These are phyloP conservation scores for Benthosema pterotum DNA, from an alignment of 2,797 vertebrate species.

Conservation along the genomic window DNA sequence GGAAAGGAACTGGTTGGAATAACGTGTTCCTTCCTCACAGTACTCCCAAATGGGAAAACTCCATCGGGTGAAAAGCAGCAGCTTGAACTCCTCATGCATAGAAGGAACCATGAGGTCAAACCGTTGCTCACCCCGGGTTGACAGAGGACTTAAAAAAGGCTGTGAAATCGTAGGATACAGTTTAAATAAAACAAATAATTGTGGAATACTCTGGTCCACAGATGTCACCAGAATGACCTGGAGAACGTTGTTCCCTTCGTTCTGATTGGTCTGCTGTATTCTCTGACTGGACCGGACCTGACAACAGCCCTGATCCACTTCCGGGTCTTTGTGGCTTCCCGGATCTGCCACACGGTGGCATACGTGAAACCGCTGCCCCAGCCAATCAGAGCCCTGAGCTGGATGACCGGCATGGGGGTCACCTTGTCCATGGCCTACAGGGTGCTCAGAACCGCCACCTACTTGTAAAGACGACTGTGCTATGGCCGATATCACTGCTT, in stretches of 20 bases:
- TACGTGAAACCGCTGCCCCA: constrained; percentile 86
- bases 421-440: constrained; percentile 87
- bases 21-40: too few species aligned
- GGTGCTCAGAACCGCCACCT: constrained; percentile 66
- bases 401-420: constrained; percentile 62
- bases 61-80: too few species aligned
- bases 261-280: constrained; percentile 86
- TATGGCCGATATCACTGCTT: too few species aligned
- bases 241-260: constrained; percentile 91
- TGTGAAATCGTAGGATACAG: too few species aligned
- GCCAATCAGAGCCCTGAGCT: constrained; percentile 82
- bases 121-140: too few species aligned
- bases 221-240: constrained; percentile 91
- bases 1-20: too few species aligned
- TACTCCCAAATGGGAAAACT: too few species aligned
- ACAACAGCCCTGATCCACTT: constrained; percentile 86
- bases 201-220: constrained; percentile 44
- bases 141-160: too few species aligned
- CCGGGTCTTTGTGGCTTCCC: constrained; percentile 81
- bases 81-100: too few species aligned
- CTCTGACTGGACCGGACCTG: constrained; percentile 82
- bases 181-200: too few species aligned
- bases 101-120: too few species aligned
- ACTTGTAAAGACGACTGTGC: constrained; percentile 35
- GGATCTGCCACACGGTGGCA: constrained; percentile 81